Evolutionary conservation across 2,113 vertebrate species (phyloP), one percentile per base, ranked within the genome.

Genomic region (Dicaeum eximium): DNA sequence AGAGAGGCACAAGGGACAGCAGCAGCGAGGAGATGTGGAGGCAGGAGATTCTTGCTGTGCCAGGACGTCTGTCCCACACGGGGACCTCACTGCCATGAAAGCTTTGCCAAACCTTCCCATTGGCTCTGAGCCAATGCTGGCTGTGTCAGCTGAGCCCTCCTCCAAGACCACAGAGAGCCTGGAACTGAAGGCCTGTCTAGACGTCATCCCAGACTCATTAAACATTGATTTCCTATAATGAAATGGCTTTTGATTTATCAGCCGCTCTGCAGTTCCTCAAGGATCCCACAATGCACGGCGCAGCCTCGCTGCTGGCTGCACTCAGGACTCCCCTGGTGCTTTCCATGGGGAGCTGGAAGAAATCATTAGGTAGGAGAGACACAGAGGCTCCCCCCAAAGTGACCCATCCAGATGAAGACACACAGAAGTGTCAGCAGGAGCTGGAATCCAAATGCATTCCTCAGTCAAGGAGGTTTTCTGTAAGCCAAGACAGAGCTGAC

Each of bases 211-310:
- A 94, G 2, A 0, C 83, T 96, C 96, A 97, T 97, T 97, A 97
- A 95, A 96, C 92, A 97, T 97, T 97, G 72, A 97, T 95, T 86
- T 88, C 67, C 92, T 74, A 84, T 93, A 97, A 97, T 97, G 91
- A 97, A 97, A 94, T 84, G 57, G 92, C 96, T 97, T 95, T 96
- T 94, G 70, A 96, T 95, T 94, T 92, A 92, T 91, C 71, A 88
- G 86, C 83, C 2, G 2, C 88, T 90, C 72, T 2, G 1, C 80
- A 42, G 60, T 47, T 78, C 80, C 88, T 88, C 42, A 20, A 62
- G 83, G 80, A 57, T 54, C 64, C 42, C 0, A 6, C 0, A 0
- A 70, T 40, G 57, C 19, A 1, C 1, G 1, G 54, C 2, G 2
- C 78, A 85, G 74, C 81, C 88, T 69, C 2, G 1, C 67, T 72